Conservation (phyloP, 2,797 vertebrate genomes). For the Danio albolineatus region DNA sequence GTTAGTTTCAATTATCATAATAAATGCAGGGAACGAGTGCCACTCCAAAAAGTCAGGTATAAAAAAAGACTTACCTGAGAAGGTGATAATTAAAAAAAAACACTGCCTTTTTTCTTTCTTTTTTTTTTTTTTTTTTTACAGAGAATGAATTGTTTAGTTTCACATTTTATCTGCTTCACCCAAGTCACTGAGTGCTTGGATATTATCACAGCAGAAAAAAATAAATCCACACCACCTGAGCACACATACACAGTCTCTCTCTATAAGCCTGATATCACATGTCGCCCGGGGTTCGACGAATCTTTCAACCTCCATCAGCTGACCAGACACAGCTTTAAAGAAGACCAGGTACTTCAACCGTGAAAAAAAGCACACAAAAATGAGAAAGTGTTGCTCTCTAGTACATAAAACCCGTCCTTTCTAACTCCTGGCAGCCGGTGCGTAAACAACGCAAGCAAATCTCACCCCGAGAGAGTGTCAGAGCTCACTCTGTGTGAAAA, state of each 20-base stretch:
- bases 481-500: slow-evolving; percentile 71
- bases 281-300: slow-evolving; percentile 66
- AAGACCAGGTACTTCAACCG: slow-evolving; percentile 51
- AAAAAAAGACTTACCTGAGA: background rate
- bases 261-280: slow-evolving; percentile 48
- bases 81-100: background rate
- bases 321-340: slow-evolving; percentile 63
- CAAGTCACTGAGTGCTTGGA: background rate
- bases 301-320: slow-evolving; percentile 71
- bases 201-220: background rate
- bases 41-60: background rate
- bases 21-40: background rate
- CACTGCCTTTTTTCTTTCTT: background rate
- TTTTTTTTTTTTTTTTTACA: too few relatives aligned
- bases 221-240: background rate
- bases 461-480: slow-evolving; percentile 67
- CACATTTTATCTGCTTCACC: background rate
- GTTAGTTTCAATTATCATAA: slow-evolving; percentile 6
- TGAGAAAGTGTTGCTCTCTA: slow-evolving; percentile 31
- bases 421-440: slow-evolving; percentile 18
- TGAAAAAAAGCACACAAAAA: slow-evolving; percentile 36
- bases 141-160: background rate
- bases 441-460: slow-evolving; percentile 27
- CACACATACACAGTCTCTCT: slow-evolving; percentile 64
- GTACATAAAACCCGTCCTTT: slow-evolving; percentile 22